These are phyloP conservation scores for Monopis laevigella DNA, from an alignment of 2,888 invertebrate species.

Conservation along the genomic window DNA sequence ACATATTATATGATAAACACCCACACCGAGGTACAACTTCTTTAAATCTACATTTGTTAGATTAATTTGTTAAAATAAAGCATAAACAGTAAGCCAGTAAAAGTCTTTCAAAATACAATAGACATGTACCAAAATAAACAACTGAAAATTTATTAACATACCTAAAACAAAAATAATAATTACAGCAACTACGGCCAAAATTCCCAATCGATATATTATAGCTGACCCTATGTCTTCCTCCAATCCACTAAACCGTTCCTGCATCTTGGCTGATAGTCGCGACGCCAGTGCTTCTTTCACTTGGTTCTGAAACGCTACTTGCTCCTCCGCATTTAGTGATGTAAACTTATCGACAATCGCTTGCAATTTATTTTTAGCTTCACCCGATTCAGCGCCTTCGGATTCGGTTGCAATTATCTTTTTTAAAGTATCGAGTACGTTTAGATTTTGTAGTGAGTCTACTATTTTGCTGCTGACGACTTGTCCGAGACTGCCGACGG, in stretches of 20 bases:
- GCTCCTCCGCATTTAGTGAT: conserved; percentile 34
- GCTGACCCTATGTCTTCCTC: conserved; percentile 38
- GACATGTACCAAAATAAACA: too few species aligned
- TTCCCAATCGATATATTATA: conserved; percentile 32
- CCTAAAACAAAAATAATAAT: conserved; percentile 17
- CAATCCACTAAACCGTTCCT: conserved; percentile 33
- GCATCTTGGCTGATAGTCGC: conserved; percentile 33
- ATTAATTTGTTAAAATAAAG: too few species aligned
- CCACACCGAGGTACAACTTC: too few species aligned
- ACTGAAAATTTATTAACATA: too few species aligned
- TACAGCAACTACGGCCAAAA: conserved; percentile 30
- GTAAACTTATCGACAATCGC: conserved; percentile 22
- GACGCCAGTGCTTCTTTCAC: conserved; percentile 40
- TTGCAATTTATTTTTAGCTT: conserved; percentile 19
- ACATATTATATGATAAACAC: too few species aligned
- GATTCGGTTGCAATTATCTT: conserved; percentile 13
- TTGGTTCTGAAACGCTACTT: conserved; percentile 34
- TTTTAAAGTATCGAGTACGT: conserved; percentile 28
- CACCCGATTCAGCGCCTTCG: conserved; percentile 12
- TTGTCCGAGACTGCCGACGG: conserved; percentile 25
- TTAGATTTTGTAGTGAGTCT: conserved; percentile 43
- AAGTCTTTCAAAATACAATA: too few species aligned
- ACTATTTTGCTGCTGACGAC: conserved; percentile 36
- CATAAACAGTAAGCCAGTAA: too few species aligned
- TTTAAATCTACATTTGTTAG: too few species aligned